Conservation (phyloP, 2,888 invertebrate species). For the Sialis lutaria region DNA sequence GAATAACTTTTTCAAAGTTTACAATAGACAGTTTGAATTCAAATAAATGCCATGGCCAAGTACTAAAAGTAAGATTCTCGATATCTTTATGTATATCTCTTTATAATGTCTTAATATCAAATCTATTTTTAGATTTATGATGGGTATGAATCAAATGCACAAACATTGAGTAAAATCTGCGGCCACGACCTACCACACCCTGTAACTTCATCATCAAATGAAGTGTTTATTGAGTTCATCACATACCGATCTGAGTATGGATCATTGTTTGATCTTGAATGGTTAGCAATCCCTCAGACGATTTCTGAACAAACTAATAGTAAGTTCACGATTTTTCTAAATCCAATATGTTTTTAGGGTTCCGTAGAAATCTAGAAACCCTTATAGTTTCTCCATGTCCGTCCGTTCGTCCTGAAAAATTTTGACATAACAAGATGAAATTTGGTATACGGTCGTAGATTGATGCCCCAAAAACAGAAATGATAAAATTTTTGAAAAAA, state of each 20-base stretch:
- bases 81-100: neutral
- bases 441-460: no score
- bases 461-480: no score
- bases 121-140: constrained; percentile 42
- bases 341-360: no score
- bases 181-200: constrained; percentile 30
- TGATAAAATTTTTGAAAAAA: no score
- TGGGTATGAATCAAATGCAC: constrained; percentile 49
- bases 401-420: no score
- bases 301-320: constrained; percentile 5
- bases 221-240: constrained; percentile 37
- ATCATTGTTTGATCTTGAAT: constrained; percentile 29
- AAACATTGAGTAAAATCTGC: constrained; percentile 35
- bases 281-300: constrained; percentile 24
- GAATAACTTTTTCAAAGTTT: constrained; percentile 33
- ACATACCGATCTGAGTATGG: constrained; percentile 28
- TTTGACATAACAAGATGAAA: no score
- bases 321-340: neutral
- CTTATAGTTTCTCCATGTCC: no score
- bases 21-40: constrained; percentile 17
- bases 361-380: no score
- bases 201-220: constrained; percentile 43
- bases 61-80: neutral
- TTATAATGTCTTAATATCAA: neutral
- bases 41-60: no score